phyloP scores from a whole-genome alignment of 2,888 invertebrate genomes.

The Sphaerophoria rueppellii region DNA sequence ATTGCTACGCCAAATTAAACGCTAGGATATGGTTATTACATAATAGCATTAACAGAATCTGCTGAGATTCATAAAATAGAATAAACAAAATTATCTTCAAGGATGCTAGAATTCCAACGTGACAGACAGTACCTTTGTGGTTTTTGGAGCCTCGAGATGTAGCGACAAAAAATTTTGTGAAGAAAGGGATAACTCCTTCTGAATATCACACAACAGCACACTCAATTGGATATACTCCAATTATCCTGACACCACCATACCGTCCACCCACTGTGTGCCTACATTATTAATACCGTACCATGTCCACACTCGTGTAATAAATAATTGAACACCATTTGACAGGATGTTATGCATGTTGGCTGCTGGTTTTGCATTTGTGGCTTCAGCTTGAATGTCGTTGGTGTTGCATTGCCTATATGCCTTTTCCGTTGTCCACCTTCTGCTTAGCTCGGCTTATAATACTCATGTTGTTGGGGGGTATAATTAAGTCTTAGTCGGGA shows the following conservation, averaged over 20 bases:
- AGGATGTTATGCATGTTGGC: constrained; percentile 72
- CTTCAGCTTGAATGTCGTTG: constrained; percentile 10
- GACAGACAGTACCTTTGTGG: background rate
- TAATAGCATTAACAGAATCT: constrained; percentile 18
- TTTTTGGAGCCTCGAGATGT: background rate
- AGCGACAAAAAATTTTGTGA: constrained; percentile 9
- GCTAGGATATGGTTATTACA: constrained; percentile 56
- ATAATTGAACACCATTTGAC: constrained; percentile 74
- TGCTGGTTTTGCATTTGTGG: constrained; percentile 67
- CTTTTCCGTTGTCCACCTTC: constrained; percentile 31
- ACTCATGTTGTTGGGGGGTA: constrained; percentile 57
- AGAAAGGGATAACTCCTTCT: constrained; percentile 43
- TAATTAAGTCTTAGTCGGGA: constrained; percentile 68
- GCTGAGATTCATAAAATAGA: constrained; percentile 52
- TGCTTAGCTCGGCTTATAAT: constrained; percentile 22
- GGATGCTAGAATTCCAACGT: background rate
- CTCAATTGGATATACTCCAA: constrained; percentile 66
- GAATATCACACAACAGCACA: constrained; percentile 56
- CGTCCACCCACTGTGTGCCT: constrained; percentile 11
- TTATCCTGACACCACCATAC: constrained; percentile 46
- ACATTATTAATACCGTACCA: constrained; percentile 63
- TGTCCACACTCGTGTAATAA: constrained; percentile 74
- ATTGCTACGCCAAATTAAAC: constrained; percentile 59
- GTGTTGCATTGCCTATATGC: constrained; percentile 37
- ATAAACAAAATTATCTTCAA: constrained; percentile 44